phyloP scores from a whole-genome alignment of 1,140 invertebrate genomes.

The Apis dorsata region DNA sequence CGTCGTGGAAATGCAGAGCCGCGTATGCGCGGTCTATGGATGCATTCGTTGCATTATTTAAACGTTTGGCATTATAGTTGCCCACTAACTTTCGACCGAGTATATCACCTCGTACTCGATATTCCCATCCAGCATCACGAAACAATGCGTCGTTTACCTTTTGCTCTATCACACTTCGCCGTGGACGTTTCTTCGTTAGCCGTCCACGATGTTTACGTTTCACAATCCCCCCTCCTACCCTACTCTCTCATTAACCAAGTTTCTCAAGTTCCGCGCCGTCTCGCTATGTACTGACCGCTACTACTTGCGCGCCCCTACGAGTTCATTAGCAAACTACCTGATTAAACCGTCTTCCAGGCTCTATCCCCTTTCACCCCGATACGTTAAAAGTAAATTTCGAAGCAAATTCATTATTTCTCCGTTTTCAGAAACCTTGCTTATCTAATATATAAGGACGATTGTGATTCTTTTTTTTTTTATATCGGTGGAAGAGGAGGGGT shows the following conservation, averaged over 20 bases:
- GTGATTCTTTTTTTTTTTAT: neutral
- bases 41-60: slow-evolving; percentile 60
- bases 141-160: slow-evolving; percentile 40
- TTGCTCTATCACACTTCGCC: neutral
- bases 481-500: neutral
- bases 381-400: neutral
- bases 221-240: neutral
- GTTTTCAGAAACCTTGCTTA: neutral
- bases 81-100: slow-evolving; percentile 26
- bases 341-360: neutral
- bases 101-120: neutral
- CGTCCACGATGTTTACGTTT: neutral
- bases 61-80: slow-evolving; percentile 49
- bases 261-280: neutral
- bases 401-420: neutral
- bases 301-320: slow-evolving; percentile 27
- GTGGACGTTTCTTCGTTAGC: neutral
- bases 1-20: slow-evolving; percentile 12
- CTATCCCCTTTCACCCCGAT: neutral
- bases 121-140: neutral
- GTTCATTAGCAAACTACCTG: slow-evolving; percentile 1
- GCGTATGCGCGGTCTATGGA: slow-evolving; percentile 14
- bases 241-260: neutral
- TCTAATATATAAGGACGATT: neutral
- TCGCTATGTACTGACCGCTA: slow-evolving; percentile 35